Conservation (phyloP, 2,113 vertebrate species). For the Apistogramma diplotaenia region DNA sequence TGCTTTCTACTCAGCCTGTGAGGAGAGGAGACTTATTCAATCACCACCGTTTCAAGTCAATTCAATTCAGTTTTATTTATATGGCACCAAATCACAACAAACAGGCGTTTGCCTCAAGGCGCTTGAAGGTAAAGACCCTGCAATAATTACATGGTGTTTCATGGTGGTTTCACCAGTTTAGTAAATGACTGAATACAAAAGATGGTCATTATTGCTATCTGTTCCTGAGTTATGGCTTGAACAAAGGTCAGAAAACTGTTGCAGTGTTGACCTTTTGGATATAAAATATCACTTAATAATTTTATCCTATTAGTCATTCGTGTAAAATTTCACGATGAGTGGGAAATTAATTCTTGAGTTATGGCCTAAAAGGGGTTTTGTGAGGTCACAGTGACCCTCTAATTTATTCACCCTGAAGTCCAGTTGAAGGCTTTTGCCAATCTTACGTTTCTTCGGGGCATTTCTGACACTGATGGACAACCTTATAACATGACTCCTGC, state of each 20-base stretch:
- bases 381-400: neutral
- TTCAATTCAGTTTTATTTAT: too few relatives aligned
- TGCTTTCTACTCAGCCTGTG: neutral
- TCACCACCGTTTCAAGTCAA: too few relatives aligned
- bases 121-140: too few relatives aligned
- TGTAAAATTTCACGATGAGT: neutral
- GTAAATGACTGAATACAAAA: neutral
- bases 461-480: neutral
- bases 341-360: neutral
- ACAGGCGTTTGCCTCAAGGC: too few relatives aligned
- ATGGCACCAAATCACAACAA: too few relatives aligned
- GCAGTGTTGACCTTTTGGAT: neutral
- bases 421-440: neutral
- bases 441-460: neutral
- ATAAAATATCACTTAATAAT: neutral
- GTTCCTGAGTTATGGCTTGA: neutral
- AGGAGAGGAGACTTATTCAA: neutral
- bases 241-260: neutral
- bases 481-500: neutral
- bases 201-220: neutral
- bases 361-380: neutral
- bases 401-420: neutral
- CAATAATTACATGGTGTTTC: too few relatives aligned
- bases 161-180: neutral
- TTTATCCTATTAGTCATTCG: neutral